phyloP scores from a whole-genome alignment of 1,140 invertebrate genomes.

The Drosophila nannoptera region DNA sequence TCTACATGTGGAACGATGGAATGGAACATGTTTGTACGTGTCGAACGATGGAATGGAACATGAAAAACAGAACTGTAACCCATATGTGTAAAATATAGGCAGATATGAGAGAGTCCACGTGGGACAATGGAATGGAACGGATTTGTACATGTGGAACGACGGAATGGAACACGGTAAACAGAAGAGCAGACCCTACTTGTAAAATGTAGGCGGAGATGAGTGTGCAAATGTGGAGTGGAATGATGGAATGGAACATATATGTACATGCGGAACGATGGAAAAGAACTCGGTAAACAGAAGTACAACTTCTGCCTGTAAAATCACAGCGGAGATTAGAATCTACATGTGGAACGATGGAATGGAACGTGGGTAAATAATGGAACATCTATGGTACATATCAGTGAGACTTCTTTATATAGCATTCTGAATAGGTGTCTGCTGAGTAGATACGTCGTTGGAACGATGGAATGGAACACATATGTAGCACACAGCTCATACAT shows the following conservation, averaged over 20 bases:
- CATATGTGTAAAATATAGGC: too few species aligned
- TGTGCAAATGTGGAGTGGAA: conserved; percentile 3
- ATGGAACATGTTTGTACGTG: background rate
- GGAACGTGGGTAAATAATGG: background rate
- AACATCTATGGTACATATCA: too few species aligned
- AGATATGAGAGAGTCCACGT: too few species aligned
- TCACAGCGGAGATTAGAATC: too few species aligned
- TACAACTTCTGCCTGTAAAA: too few species aligned
- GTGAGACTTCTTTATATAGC: too few species aligned
- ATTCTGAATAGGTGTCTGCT: background rate
- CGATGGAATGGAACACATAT: background rate
- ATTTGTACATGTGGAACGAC: background rate
- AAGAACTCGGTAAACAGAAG: too few species aligned
- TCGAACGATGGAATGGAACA: too few species aligned
- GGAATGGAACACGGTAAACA: background rate
- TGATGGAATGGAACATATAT: background rate
- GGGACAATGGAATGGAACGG: background rate
- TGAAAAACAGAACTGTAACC: too few species aligned
- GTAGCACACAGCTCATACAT: too few species aligned
- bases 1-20: background rate
- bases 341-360: background rate
- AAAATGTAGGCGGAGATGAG: too few species aligned
- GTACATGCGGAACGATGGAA: too few species aligned
- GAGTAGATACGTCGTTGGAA: background rate
- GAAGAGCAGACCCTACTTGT: background rate